Percentiles rank a stretch among this genome's conserved stretches.
phyloP scores from a whole-genome alignment of 2,113 vertebrate genomes.

The Rhinopomastus cyanomelas region DNA sequence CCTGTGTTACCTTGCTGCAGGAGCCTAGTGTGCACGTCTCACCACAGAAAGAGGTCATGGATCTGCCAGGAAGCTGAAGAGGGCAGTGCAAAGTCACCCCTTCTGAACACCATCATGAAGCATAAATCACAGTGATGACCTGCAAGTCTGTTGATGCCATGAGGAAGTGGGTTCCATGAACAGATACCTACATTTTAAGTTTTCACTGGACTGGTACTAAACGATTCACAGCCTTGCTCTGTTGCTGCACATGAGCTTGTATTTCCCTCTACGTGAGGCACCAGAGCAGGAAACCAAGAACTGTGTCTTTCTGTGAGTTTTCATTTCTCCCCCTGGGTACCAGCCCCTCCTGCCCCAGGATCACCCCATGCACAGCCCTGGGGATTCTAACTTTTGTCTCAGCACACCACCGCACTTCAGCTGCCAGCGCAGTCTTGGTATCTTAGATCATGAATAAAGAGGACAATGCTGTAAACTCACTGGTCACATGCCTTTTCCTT shows the following conservation, averaged over 20 bases:
- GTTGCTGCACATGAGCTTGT: background rate
- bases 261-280: background rate
- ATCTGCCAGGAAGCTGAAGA: background rate
- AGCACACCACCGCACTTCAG: background rate
- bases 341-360: background rate
- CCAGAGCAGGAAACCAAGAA: background rate
- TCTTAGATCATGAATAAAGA: background rate
- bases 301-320: background rate
- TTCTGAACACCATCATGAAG: background rate
- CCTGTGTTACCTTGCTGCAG: background rate
- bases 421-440: background rate
- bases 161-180: background rate
- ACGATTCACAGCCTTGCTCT: background rate
- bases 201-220: background rate
- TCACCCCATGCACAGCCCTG: background rate
- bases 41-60: accelerated
- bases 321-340: background rate
- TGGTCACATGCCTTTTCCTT: background rate
- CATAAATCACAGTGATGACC: background rate
- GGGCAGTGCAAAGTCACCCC: background rate
- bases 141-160: background rate
- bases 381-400: background rate
- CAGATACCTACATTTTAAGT: background rate
- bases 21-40: background rate
- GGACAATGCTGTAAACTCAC: background rate